Conservation (phyloP, 2,888 invertebrate genomes). For the Anticlea derivata region DNA sequence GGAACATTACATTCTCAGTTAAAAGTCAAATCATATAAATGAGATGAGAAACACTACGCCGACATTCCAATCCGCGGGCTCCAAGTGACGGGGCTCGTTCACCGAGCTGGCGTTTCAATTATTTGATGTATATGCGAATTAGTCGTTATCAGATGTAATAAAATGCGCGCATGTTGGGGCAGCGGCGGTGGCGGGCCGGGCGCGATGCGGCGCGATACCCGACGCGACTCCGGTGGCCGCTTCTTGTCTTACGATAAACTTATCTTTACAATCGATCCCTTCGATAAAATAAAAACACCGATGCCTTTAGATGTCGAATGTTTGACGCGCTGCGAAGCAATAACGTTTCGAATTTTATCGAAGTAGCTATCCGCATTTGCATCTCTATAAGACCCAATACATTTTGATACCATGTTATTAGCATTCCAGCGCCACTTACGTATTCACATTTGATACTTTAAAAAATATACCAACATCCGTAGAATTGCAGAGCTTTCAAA, state of each 20-base stretch:
- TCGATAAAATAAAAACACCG: conserved; percentile 76
- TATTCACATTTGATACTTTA: conserved; percentile 41
- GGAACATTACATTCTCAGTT: conserved; percentile 36
- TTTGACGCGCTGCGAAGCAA: conserved; percentile 75
- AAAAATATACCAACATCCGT: conserved; percentile 12
- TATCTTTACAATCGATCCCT: conserved; percentile 82
- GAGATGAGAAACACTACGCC: conserved; percentile 48
- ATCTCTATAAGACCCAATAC: conserved; percentile 74
- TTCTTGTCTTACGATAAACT: conserved; percentile 82
- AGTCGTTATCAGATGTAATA: conserved; percentile 78
- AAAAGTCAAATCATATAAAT: conserved; percentile 46
- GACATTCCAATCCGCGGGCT: conserved; percentile 50
- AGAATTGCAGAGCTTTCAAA: conserved; percentile 22
- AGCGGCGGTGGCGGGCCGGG: conserved; percentile 40
- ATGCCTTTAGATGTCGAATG: conserved; percentile 66
- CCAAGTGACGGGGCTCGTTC: conserved; percentile 38
- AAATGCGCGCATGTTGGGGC: conserved; percentile 67
- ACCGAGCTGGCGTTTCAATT: conserved; percentile 59
- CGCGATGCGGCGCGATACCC: conserved; percentile 47
- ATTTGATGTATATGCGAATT: conserved; percentile 80
- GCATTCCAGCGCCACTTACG: conserved; percentile 62
- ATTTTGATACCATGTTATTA: conserved; percentile 73
- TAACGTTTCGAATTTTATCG: conserved; percentile 77
- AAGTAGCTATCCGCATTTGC: conserved; percentile 71
- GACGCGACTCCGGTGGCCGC: conserved; percentile 73